Evolutionary conservation across 2,113 vertebrate species (phyloP), one percentile per base, ranked within the genome.

Genomic region (Sylvilagus bachmani): DNA sequence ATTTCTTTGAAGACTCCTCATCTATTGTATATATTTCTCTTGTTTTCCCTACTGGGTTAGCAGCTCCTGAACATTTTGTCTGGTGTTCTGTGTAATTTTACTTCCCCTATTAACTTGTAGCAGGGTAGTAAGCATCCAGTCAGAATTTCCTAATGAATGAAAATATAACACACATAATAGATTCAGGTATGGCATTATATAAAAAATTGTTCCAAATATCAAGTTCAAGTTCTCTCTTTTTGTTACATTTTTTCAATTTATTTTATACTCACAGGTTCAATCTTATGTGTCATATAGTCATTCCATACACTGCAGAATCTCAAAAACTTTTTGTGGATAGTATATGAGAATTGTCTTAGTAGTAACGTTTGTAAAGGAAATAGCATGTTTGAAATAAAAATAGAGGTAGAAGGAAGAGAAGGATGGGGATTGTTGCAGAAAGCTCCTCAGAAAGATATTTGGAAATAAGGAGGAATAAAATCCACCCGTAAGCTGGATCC

Each of bases 1-100:
- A 44, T 44, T 44, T 44, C 44, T 44, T 44, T 44, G 44, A 58
- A 58, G 55, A 58, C 19, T 58, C 55, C 3, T 14, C 55, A 14
- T 58, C 14, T 58, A 70, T 78, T 88, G 36, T 33, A 79, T 78
- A 33, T 80, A 69, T 94, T 86, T 75, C 31, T 89, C 24, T 67
- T 85, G 77, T 71, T 92, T 92, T 80, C 11, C 16, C 58, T 66
- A 36, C 36, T 75, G 73, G 7, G 88, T 27, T 86, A 3, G 75
- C 79, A 94, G 21, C 12, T 89, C 70, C 25, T 36, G 85, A 95
- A 91, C 38, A 27, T 21, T 94, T 51, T 12, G 25, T 31, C 19
- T 58, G 91, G 12, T 74, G 13, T 64, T 95, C 93, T 44, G 31
- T 53, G 10, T 55, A 49, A 38, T 22, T 82, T 92, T 74, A 75